These are phyloP conservation scores for Phaenicophaeus curvirostris DNA, from an alignment of 2,797 vertebrate species.

Conservation along the genomic window DNA sequence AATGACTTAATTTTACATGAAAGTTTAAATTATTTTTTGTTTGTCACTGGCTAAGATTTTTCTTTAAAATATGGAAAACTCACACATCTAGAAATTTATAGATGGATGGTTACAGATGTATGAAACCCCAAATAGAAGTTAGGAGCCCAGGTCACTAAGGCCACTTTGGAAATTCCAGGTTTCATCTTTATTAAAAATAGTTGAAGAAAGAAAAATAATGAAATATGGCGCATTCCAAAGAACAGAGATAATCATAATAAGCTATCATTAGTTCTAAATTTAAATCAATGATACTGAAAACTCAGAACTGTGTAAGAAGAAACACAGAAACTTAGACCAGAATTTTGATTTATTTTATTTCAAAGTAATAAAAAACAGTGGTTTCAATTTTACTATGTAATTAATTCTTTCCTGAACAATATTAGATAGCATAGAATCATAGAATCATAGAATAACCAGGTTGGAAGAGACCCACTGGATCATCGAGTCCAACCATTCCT, in stretches of 20 bases:
- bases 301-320: not conserved
- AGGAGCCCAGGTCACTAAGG: not conserved
- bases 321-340: constrained; percentile 32
- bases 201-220: not conserved
- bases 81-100: not conserved
- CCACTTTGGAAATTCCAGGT: not conserved
- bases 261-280: not conserved
- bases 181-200: not conserved
- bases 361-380: constrained; percentile 65
- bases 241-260: not conserved
- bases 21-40: too few species aligned
- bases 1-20: not conserved
- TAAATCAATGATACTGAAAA: not conserved
- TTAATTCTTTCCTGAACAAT: too few species aligned
- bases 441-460: too few species aligned
- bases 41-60: not conserved
- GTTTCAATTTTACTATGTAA: too few species aligned
- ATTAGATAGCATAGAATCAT: too few species aligned
- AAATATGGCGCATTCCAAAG: not conserved
- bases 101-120: not conserved
- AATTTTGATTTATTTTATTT: constrained; percentile 63
- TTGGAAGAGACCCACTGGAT: too few species aligned
- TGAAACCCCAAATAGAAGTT: not conserved
- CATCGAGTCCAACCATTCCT: too few species aligned
- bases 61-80: not conserved